Base-by-base conservation (phyloP, 2,113 vertebrate species). In the Platichthys flesus region DNA sequence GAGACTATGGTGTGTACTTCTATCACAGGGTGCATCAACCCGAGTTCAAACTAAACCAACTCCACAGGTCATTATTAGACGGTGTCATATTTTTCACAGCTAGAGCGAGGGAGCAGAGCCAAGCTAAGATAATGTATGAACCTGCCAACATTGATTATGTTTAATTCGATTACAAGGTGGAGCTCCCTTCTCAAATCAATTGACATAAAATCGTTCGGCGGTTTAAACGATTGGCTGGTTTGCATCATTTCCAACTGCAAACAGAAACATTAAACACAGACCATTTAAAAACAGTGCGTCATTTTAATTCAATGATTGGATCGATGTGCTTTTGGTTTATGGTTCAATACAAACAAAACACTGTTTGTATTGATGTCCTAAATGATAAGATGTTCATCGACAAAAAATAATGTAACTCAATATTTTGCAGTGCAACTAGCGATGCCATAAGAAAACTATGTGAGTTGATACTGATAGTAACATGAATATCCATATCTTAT, bases 91-190 rank as follows among this genome's bases (percentile, higher is more conserved):
- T 58, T 40, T 61, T 62, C 5, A 21, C 14, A 54, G 56, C 68
- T 47, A 28, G 5, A 65, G 51, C 35, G 20, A 45, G 49, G 20
- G 3, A 63, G 54, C 20, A 47, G 68, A 63, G 23, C 13, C 49
- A 64, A 26, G 20, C 24, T 14, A 5, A 5, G n/a, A 40, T 57
- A 58, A 79, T 63, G 47, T 69, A 79, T 58, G 12, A 58, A 69
- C 61, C 55, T 71, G 40, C 56, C 9, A 59, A 37, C 40, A 87
- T 78, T 84, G 68, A 88, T 88, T 79, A 84, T 73, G 70, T 52
- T 52, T 82, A 52, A 82, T 82, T 65, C 71, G 9, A 72, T 77
- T 64, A 72, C 35, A 67, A 56, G 4, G 24, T 35, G 21, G 37
- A 24, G 2, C 47, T 51, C 31, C 42, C 40, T 69, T 42, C 42